phyloP scores from a whole-genome alignment of 1,140 invertebrate genomes.

The Batillaria attramentaria region DNA sequence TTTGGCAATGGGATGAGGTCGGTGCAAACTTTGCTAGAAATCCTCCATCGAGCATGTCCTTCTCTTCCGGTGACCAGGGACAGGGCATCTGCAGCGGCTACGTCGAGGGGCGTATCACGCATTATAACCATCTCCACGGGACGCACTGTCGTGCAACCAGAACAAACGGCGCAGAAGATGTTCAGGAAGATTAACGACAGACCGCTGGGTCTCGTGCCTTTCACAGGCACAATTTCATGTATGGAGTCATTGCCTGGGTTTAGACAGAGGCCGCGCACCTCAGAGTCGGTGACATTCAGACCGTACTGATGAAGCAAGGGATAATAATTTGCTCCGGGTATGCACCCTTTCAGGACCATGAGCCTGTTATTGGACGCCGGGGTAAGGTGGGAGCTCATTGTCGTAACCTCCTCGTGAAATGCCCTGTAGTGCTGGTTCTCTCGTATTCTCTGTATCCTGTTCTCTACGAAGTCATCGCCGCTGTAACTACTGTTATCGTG shows the following conservation, averaged over 20 bases:
- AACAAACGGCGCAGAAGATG: conserved; percentile 4
- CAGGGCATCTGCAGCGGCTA: not conserved
- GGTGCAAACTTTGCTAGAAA: not conserved
- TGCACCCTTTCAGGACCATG: not conserved
- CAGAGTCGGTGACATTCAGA: not conserved
- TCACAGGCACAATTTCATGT: not conserved
- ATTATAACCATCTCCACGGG: not conserved
- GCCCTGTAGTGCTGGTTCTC: too few species aligned
- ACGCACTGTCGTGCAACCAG: not conserved
- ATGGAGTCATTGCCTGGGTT: not conserved
- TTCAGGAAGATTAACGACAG: not conserved
- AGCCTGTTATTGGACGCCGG: not conserved
- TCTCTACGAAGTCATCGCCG: too few species aligned
- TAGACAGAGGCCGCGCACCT: not conserved
- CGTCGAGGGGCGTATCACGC: not conserved
- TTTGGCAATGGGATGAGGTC: not conserved
- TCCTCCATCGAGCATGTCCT: not conserved
- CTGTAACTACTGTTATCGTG: too few species aligned
- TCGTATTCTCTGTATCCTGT: too few species aligned
- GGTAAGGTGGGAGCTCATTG: not conserved
- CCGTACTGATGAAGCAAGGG: not conserved
- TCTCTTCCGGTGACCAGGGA: too few species aligned
- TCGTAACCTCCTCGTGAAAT: not conserved
- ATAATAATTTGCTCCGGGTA: not conserved
- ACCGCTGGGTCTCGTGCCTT: not conserved